A percentile compares a stretch with the other conserved stretches of the same genome.
Evolutionary conservation across 2,797 vertebrate species (phyloP).

Genomic region (Labeo calbasu): DNA sequence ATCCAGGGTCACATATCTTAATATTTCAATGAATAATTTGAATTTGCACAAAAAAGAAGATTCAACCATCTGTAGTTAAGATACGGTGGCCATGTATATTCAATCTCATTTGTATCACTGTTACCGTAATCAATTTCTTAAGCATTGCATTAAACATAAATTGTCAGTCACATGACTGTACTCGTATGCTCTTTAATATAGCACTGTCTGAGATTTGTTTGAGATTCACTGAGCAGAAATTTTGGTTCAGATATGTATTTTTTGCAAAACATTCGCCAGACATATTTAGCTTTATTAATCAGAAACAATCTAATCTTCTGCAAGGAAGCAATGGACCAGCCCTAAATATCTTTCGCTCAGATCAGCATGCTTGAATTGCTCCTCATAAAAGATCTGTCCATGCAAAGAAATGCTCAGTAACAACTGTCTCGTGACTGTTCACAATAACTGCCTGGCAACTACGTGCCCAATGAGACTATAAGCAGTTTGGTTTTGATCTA

Average conservation of each 20-base stretch:
- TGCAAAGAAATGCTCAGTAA: slow-evolving; percentile 21
- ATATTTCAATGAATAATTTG: neutral
- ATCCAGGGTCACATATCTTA: no score
- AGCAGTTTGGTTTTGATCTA: neutral
- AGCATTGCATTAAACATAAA: slow-evolving; percentile 5
- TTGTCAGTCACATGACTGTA: neutral
- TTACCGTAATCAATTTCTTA: neutral
- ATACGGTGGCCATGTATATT: neutral
- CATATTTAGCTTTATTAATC: slow-evolving; percentile 9
- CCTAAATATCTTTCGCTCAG: slow-evolving; percentile 2
- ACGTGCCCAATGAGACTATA: neutral
- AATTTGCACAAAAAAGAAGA: neutral
- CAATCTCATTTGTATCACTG: neutral
- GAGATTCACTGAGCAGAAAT: neutral
- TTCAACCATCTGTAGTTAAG: neutral
- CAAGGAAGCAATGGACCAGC: neutral
- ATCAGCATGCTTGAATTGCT: slow-evolving; percentile 11
- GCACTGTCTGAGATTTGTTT: neutral
- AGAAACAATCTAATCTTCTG: neutral
- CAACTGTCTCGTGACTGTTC: neutral
- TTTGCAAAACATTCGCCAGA: neutral
- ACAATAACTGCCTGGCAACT: slow-evolving; percentile 14
- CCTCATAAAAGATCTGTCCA: slow-evolving; percentile 15
- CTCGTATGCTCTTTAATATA: neutral
- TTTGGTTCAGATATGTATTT: neutral